Evolutionary conservation across 2,888 invertebrate species (phyloP).

Genomic region (Hirtodrosophila alboralis): DNA sequence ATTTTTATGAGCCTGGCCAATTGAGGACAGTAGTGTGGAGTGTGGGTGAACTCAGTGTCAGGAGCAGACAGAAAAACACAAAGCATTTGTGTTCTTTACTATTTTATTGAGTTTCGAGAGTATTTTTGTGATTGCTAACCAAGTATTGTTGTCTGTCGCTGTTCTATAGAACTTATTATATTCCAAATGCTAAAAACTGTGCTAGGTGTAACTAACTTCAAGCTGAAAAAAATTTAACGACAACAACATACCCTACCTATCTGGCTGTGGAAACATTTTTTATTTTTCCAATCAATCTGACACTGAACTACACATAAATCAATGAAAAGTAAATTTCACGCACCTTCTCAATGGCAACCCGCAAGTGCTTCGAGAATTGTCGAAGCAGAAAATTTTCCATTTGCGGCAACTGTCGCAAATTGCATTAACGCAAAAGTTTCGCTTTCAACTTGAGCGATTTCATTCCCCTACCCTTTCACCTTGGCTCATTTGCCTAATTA

Average conservation of each 20-base stretch:
- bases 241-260: slow-evolving; percentile 1
- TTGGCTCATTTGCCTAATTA: slow-evolving; percentile 73
- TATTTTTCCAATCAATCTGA: slow-evolving; percentile 55
- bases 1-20: slow-evolving; percentile 66
- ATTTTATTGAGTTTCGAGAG: slow-evolving; percentile 40
- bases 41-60: slow-evolving; percentile 41
- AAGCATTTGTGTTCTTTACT: slow-evolving; percentile 14
- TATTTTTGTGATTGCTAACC: slow-evolving; percentile 50
- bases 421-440: slow-evolving; percentile 74
- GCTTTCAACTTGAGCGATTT: slow-evolving; percentile 74
- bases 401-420: slow-evolving; percentile 74
- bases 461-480: slow-evolving; percentile 5
- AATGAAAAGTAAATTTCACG: slow-evolving; percentile 42
- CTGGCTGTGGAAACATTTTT: too few relatives aligned
- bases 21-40: slow-evolving; percentile 3
- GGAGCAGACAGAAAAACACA: slow-evolving; percentile 33
- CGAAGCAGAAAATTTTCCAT: slow-evolving; percentile 72
- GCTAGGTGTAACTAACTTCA: neutral
- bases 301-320: slow-evolving; percentile 29
- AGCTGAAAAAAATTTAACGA: slow-evolving; percentile 3
- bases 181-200: slow-evolving; percentile 8
- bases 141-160: slow-evolving; percentile 30
- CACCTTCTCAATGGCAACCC: slow-evolving; percentile 5
- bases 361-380: slow-evolving; percentile 12
- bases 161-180: slow-evolving; percentile 11